phyloP scores from a whole-genome alignment of 1,140 invertebrate genomes.

The Bursaphelenchus mucronatus region DNA sequence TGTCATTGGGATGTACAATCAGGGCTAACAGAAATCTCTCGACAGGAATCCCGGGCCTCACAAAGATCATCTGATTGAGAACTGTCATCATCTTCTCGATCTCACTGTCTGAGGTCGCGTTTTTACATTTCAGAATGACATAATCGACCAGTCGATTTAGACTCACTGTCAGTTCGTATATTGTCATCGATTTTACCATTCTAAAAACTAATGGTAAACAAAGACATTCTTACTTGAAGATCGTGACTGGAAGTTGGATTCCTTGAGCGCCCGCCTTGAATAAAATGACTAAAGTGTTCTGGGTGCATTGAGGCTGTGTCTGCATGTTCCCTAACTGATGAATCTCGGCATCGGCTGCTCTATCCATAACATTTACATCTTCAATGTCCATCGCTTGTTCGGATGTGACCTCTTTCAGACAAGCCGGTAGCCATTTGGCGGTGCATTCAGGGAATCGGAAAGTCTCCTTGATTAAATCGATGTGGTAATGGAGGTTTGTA shows the following conservation, averaged over 20 bases:
- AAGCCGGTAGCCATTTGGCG: no score
- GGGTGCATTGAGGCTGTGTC: no score
- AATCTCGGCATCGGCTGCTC: no score
- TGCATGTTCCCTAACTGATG: no score
- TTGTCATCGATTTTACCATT: constrained; percentile 8
- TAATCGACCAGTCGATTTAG: constrained; percentile 39
- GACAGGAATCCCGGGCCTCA: constrained; percentile 33
- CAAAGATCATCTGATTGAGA: constrained; percentile 42
- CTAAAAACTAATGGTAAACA: neutral
- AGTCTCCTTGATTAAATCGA: no score
- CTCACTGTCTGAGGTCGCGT: constrained; percentile 7
- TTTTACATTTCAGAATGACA: constrained; percentile 6
- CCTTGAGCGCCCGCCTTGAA: no score
- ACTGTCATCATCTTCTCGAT: constrained; percentile 26
- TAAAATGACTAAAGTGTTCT: no score
- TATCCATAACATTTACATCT: no score
- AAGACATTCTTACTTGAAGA: neutral
- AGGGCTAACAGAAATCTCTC: constrained; percentile 42
- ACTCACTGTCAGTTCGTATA: constrained; percentile 21
- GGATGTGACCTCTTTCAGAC: no score
- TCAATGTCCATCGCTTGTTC: no score
- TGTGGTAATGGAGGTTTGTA: no score
- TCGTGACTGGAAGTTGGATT: constrained; percentile 13
- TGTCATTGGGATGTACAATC: constrained; percentile 41
- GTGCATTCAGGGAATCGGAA: no score